These are phyloP conservation scores for Lapara coniferarum DNA, from an alignment of 2,888 invertebrate genomes.

Conservation along the genomic window DNA sequence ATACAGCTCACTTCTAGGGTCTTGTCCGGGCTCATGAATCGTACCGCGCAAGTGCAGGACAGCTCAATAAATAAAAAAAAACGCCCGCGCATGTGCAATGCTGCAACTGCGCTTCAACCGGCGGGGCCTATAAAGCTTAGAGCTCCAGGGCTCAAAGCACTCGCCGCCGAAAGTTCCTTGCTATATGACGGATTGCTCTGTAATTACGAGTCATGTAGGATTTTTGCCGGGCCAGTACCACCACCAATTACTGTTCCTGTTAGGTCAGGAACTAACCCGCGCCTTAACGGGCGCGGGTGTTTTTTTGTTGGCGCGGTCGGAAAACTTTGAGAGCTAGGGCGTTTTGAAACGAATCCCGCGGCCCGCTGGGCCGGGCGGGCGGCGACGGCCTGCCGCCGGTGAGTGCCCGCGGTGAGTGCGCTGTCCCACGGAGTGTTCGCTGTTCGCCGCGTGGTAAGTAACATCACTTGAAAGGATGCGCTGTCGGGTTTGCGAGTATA, in stretches of 20 bases:
- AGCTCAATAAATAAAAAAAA: slow-evolving; percentile 15
- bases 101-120: slow-evolving; percentile 2
- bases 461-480: too few relatives aligned
- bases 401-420: too few relatives aligned
- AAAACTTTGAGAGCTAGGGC: too few relatives aligned
- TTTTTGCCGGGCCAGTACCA: background rate
- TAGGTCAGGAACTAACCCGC: background rate
- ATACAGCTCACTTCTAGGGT: background rate
- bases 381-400: too few relatives aligned
- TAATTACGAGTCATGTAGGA: background rate
- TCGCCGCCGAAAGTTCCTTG: background rate
- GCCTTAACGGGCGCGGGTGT: background rate
- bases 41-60: slow-evolving; percentile 26
- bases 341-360: too few relatives aligned
- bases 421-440: too few relatives aligned
- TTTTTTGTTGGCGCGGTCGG: background rate
- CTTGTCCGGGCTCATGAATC: background rate
- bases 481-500: too few relatives aligned
- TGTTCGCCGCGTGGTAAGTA: too few relatives aligned
- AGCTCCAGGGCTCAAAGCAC: background rate
- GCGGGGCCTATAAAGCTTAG: background rate
- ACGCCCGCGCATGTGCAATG: slow-evolving; percentile 19
- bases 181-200: background rate
- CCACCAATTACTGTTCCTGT: background rate
- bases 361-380: too few relatives aligned